Conservation (phyloP, 2,888 invertebrate species). For the Rhynchonema sp. region DNA sequence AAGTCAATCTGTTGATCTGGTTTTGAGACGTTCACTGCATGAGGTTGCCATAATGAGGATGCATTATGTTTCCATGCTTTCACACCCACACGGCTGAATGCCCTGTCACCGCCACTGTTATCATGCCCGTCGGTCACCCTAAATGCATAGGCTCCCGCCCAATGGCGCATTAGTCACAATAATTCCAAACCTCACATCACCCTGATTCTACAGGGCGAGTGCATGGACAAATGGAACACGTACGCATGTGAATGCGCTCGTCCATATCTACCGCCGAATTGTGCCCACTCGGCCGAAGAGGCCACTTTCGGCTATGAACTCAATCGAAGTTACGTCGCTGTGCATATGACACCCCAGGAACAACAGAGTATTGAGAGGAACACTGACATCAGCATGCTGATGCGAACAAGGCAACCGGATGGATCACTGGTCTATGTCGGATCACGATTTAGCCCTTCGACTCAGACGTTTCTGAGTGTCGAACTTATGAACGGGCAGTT, state of each 20-base stretch:
- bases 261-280: slow-evolving; percentile 40
- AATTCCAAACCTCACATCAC: too few species aligned
- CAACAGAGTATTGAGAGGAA: neutral
- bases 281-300: slow-evolving; percentile 11
- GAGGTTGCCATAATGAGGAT: too few species aligned
- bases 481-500: neutral
- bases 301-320: slow-evolving; percentile 13
- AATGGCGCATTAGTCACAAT: too few species aligned
- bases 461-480: slow-evolving; percentile 5
- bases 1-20: too few species aligned
- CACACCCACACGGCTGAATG: too few species aligned
- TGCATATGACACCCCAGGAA: slow-evolving; percentile 7
- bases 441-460: slow-evolving; percentile 2
- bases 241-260: slow-evolving; percentile 83
- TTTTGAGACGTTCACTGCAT: too few species aligned
- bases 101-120: too few species aligned
- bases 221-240: slow-evolving; percentile 81
- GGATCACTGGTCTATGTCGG: slow-evolving; percentile 23
- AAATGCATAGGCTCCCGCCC: too few species aligned
- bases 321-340: slow-evolving; percentile 6
- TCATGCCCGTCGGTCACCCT: too few species aligned
- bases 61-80: too few species aligned
- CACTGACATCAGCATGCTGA: slow-evolving; percentile 13
- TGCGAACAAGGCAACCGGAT: slow-evolving; percentile 19
- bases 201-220: too few species aligned